Base-by-base conservation (phyloP, 2,888 invertebrate species). In the Julus scanicus region DNA sequence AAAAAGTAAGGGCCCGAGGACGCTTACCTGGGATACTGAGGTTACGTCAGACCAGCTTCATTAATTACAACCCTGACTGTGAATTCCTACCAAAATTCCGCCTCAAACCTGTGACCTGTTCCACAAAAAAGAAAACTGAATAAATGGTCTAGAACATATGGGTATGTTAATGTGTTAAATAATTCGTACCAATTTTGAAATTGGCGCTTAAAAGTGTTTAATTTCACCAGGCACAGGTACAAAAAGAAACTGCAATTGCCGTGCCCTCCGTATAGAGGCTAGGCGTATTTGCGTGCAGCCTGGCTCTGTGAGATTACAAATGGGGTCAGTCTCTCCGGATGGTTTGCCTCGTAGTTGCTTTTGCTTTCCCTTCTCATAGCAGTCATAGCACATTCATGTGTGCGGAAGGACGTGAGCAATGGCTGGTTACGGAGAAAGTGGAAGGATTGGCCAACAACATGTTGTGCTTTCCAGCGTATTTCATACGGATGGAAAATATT, bases 391-490 rank as follows among this genome's bases (percentile, higher is more conserved):
- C 57, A 63, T 63, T 63, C n/a, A 15, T 15, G 6, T 63, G 57
- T n/a, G 57, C 2, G 17, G 6, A 5, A n/a, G 57, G 57, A 63
- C 57, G 57, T 63, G 57, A 63, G 57, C 57, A 63, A 63, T 63
- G 57, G 57, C 57, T 63, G 57, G 57, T n/a, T 63, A n/a, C 57
- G n/a, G 57, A 2, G 57, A 63, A 63, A 63, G 57, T 63, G 57
- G 57, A 63, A 63, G 57, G 57, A 63, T 63, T 63, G 57, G 57
- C 57, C 57, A 63, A 63, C 57, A 63, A 63, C 57, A 63, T 63
- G 57, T 63, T 63, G 57, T 63, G 57, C 57, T 63, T n/a, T 63
- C 57, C n/a, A 63, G n/a, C 57, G n/a, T 63, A 15, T 63, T 63
- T n/a, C n/a, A 63, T n/a, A 63, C 17, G 57, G 57, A 63, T n/a